Evolutionary conservation across 2,113 vertebrate species (phyloP), one percentile per base, ranked within the genome.

Genomic region (Paradisaea rubra): DNA sequence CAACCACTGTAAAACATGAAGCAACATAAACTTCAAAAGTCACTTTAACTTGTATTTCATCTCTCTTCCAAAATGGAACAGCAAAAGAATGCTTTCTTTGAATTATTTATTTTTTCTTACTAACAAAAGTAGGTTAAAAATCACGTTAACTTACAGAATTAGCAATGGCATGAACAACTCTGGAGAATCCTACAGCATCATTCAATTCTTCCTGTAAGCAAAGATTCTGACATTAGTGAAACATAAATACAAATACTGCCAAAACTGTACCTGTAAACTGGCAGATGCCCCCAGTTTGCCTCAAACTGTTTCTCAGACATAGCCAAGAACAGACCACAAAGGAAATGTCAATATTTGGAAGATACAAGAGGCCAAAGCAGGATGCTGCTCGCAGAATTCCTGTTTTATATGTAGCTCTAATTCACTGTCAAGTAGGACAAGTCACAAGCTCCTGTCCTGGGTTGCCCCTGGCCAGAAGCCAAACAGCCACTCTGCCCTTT

Each of bases 181-280:
- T 98, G 92, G 99, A 99, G 98, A 99, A 99, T 28, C 99, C 99
- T 7, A 99, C 99, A 1, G 99, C 99, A 77, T 99, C 99, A 70
- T 98, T 99, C 74, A 99, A 93, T 83, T 99, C 98, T 86, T 99
- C 99, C 99, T 99, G 96, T 45, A 92, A 92, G 24, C 77, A 94
- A 92, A 61, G 20, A 42, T 74, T 70, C 39, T 44, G 30, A 69
- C 28, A 30, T 97, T 11, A 95, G 68, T 63, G 22, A 81, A 79
- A 72, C 52, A 56, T 11, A 84, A 84, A 92, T 2, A 70, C 9
- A 50, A 65, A 60, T 33, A 78, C 1, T 56, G 18, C 41, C 56
- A 73, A 76, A 91, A 76, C 5, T 31, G 27, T n/a, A 57, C 37
- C 37, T 71, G 45, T 6, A 4, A 76, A 71, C 11, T 22, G 24